Percentiles rank a stretch among this genome's conserved stretches.
Evolutionary conservation across 1,140 invertebrate genomes (phyloP).

Genomic region (Nilaparvata lugens): DNA sequence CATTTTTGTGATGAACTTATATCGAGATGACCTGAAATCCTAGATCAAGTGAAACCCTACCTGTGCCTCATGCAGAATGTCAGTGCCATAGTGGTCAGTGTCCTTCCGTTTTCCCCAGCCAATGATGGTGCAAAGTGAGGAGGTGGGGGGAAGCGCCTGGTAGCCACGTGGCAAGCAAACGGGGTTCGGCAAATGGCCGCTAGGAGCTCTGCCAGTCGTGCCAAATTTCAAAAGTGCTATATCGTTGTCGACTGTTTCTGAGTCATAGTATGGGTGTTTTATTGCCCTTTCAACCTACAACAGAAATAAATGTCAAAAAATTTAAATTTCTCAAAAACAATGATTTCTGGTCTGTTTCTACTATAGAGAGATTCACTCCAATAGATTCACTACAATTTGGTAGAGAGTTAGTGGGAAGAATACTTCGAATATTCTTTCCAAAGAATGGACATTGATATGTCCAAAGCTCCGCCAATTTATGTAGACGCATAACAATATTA

Average conservation of each 20-base stretch:
- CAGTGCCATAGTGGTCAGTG: slow-evolving; percentile 60
- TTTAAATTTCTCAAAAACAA: too few species aligned
- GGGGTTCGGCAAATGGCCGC: slow-evolving; percentile 38
- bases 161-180: slow-evolving; percentile 55
- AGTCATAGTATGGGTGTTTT: slow-evolving; percentile 76
- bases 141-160: slow-evolving; percentile 42
- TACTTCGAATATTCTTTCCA: too few species aligned
- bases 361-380: too few species aligned
- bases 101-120: slow-evolving; percentile 70
- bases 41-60: too few species aligned
- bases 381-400: too few species aligned
- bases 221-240: slow-evolving; percentile 72
- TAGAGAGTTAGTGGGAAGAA: too few species aligned
- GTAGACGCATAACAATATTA: too few species aligned
- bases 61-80: slow-evolving; percentile 67
- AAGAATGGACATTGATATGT: too few species aligned
- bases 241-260: slow-evolving; percentile 84
- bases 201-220: slow-evolving; percentile 19
- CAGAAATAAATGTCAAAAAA: neutral
- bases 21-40: too few species aligned
- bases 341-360: too few species aligned
- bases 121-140: slow-evolving; percentile 59
- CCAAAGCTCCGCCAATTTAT: too few species aligned
- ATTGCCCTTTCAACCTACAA: slow-evolving; percentile 53
- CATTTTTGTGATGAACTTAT: too few species aligned